These are phyloP conservation scores for Lordiphosa stackelbergi DNA, from an alignment of 1,140 invertebrate genomes.

Conservation along the genomic window DNA sequence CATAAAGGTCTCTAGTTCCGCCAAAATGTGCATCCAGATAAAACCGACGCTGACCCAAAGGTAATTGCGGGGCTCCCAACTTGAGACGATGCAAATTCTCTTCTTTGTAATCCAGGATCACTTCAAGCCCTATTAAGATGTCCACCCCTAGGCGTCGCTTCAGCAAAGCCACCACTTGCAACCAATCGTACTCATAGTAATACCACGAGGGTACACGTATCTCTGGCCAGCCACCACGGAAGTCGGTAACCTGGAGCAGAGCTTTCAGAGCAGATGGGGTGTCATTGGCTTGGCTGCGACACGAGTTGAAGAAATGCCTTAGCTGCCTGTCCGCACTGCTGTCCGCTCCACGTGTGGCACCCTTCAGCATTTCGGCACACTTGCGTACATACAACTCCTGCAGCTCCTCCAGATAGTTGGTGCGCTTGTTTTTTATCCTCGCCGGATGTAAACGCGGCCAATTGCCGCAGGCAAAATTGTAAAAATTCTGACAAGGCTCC, in stretches of 20 bases:
- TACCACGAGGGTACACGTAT: slow-evolving; percentile 60
- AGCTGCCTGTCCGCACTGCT: slow-evolving; percentile 79
- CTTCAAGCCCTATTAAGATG: slow-evolving; percentile 62
- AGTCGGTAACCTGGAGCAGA: slow-evolving; percentile 51
- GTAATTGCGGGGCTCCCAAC: slow-evolving; percentile 57
- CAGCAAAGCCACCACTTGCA: slow-evolving; percentile 51
- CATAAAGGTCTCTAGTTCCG: slow-evolving; percentile 40
- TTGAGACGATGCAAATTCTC: slow-evolving; percentile 60
- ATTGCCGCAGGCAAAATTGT: slow-evolving; percentile 80
- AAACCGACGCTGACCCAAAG: slow-evolving; percentile 36
- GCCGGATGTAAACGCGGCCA: slow-evolving; percentile 79
- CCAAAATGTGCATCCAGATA: slow-evolving; percentile 41
- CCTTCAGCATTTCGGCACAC: slow-evolving; percentile 59
- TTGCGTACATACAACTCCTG: slow-evolving; percentile 64
- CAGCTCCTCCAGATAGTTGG: slow-evolving; percentile 86
- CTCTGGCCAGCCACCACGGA: slow-evolving; percentile 65
- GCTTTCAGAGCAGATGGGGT: slow-evolving; percentile 30
- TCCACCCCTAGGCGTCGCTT: slow-evolving; percentile 60
- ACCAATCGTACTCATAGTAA: slow-evolving; percentile 66
- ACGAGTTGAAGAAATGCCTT: slow-evolving; percentile 89
- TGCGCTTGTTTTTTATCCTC: slow-evolving; percentile 80
- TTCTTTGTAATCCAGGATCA: slow-evolving; percentile 63
- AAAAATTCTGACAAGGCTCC: slow-evolving; percentile 91
- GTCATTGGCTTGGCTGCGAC: slow-evolving; percentile 80
- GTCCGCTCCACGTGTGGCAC: slow-evolving; percentile 33